Evolutionary conservation across 2,113 vertebrate genomes (phyloP), one percentile per base, ranked within the genome.

Genomic region (Isichthys henryi): DNA sequence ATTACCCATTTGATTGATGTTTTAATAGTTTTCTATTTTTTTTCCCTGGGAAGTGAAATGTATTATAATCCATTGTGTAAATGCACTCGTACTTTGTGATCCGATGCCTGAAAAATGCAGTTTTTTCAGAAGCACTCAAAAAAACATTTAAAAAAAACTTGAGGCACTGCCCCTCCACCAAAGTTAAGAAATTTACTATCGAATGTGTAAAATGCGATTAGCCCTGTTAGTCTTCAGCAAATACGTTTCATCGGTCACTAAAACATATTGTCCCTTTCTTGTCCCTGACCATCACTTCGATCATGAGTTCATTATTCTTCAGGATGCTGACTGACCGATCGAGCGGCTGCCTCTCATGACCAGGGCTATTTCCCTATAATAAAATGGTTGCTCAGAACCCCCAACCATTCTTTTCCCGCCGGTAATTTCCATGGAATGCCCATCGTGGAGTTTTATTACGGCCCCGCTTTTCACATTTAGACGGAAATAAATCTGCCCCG

Each of bases 11-110:
- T 66, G 39, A 82, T 86, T 66, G 48, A 74, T 86, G 86, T 90
- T 88, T 91, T 89, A 92, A 91, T 91, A 91, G 90, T 89, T 89
- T 86, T 56, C 50, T n/a, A n/a, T 35, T 53, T 53, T 50, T 86
- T 86, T 49, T 53, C 11, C 50, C 85, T 84, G 82, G 45, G 15
- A 35, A 53, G 49, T 87, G 85, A 13, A 87, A 87, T 53, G 27
- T 53, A 35, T 86, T 19, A 53, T 53, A 35, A 31, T 86, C 15
- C 13, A 53, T 35, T 84, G 11, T 84, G 82, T 13, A 70, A 70
- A 70, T 31, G n/a, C 27, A 0, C 62, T 31, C 13, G 62, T 70
- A 70, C 27, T 13, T 70, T 70, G 62, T 70, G 62, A 70, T 70
- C 10, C 62, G n/a, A 31, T 31, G 62, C n/a, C 62, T 27, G 8